Base-by-base conservation (phyloP, 2,113 vertebrate genomes). In the Acanthochromis polyacanthus region DNA sequence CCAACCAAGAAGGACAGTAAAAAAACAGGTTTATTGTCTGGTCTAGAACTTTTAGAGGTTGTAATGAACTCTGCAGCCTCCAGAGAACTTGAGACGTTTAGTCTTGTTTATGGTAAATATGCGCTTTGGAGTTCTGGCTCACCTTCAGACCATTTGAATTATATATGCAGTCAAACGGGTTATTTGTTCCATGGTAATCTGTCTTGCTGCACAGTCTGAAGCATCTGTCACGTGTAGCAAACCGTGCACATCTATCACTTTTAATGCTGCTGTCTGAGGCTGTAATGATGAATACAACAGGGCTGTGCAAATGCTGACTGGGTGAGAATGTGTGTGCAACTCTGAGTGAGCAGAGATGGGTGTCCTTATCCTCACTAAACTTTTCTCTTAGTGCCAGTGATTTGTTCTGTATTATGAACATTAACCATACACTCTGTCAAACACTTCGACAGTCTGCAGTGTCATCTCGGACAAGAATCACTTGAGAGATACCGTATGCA, bases 181-280 rank as follows among this genome's bases (percentile, higher is more conserved):
- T 10, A 75, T 81, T 88, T 81, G 60, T 70, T 73, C 10, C 10
- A 28, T 30, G 38, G 30, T 66, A 32, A 48, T 59, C 55, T 57
- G 52, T 57, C 38, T 58, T 45, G 69, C 55, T n/a, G 61, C 22
- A 19, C 17, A 51, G 36, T 71, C 43, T 56, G 53, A 50, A 75
- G 23, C 48, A 59, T 69, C 52, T 80, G 66, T 68, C 51, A 56
- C 52, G n/a, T 32, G 65, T 10, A 59, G 38, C 55, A 10, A 52
- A 48, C 64, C 45, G 36, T 23, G 28, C 48, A 32, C 64, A 83
- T 85, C 77, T 12, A 48, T 90, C 77, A 85, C 55, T 58, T 81
- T 66, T 57, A 76, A 16, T 9, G 7, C 46, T 20, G 64, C 73
- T 60, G 76, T 75, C 23, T 73, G 63, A 71, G 65, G 14, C 59